Evolutionary conservation across 2,888 invertebrate genomes (phyloP).

Genomic region (Phytoseiulus persimilis): DNA sequence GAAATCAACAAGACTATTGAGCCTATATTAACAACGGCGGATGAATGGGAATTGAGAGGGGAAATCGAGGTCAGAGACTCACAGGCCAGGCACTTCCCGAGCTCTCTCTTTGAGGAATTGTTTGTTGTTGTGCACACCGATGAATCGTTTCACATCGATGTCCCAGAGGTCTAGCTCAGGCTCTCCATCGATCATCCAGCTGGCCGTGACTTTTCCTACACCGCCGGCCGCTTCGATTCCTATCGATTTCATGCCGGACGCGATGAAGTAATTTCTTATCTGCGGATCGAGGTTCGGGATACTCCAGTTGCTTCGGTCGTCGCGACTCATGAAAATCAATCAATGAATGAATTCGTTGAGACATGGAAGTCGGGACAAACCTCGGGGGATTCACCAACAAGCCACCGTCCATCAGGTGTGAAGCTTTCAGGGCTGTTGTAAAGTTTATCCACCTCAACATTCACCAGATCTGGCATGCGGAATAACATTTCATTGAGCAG

Average conservation of each 20-base stretch:
- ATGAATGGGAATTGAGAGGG: no score
- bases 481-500: constrained; percentile 73
- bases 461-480: constrained; percentile 68
- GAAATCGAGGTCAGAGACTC: no score
- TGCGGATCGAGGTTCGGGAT: constrained; percentile 49
- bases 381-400: constrained; percentile 87
- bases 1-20: not conserved
- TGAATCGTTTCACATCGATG: constrained; percentile 76
- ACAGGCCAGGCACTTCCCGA: constrained; percentile 74
- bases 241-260: constrained; percentile 90
- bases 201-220: constrained; percentile 76
- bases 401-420: constrained; percentile 92
- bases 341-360: no score
- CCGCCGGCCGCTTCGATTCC: constrained; percentile 93
- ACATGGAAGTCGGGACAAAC: constrained; percentile 53
- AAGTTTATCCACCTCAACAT: constrained; percentile 67
- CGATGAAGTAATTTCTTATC: constrained; percentile 79
- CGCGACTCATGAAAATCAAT: not conserved
- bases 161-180: constrained; percentile 76
- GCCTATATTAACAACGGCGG: no score
- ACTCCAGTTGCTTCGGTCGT: not conserved
- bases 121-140: constrained; percentile 86
- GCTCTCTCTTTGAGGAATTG: constrained; percentile 82
- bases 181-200: constrained; percentile 72
- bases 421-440: constrained; percentile 87